Evolutionary conservation across 2,797 vertebrate genomes (phyloP).

Genomic region (Crypturellus tataupa): DNA sequence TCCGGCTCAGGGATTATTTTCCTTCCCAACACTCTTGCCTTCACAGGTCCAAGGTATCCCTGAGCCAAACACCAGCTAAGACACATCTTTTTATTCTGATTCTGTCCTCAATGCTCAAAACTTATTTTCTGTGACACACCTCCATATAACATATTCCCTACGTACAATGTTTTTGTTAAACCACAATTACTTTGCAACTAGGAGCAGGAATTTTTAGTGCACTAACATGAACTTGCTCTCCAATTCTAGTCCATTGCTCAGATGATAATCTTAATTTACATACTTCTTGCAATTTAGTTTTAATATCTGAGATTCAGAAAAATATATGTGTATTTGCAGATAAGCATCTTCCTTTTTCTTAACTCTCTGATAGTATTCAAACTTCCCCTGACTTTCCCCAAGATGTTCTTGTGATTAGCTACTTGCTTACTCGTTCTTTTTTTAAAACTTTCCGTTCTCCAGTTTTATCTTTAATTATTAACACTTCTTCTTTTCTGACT

Average conservation of each 20-base stretch:
- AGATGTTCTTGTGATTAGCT: constrained; percentile 7
- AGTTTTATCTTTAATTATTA: constrained; percentile 68
- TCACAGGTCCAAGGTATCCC: not conserved
- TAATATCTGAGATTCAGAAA: no score
- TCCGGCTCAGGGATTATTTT: not conserved
- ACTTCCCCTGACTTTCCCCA: not conserved
- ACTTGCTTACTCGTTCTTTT: constrained; percentile 47
- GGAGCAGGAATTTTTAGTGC: not conserved
- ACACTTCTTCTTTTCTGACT: constrained; percentile 62
- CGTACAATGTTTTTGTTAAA: not conserved
- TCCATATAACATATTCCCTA: fast-evolving
- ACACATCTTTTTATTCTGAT: not conserved
- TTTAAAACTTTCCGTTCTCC: constrained; percentile 68
- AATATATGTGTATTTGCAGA: not conserved
- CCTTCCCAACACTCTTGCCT: not conserved
- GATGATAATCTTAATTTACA: not conserved
- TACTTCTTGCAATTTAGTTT: not conserved
- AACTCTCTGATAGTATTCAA: not conserved
- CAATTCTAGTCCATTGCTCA: not conserved
- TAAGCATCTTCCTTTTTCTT: not conserved
- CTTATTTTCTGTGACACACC: not conserved
- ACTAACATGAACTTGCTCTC: not conserved
- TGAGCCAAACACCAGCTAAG: not conserved
- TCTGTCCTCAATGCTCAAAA: not conserved
- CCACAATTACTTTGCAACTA: not conserved